Evolutionary conservation across 2,797 vertebrate species (phyloP).

Genomic region (Phrynocephalus vlangalii): DNA sequence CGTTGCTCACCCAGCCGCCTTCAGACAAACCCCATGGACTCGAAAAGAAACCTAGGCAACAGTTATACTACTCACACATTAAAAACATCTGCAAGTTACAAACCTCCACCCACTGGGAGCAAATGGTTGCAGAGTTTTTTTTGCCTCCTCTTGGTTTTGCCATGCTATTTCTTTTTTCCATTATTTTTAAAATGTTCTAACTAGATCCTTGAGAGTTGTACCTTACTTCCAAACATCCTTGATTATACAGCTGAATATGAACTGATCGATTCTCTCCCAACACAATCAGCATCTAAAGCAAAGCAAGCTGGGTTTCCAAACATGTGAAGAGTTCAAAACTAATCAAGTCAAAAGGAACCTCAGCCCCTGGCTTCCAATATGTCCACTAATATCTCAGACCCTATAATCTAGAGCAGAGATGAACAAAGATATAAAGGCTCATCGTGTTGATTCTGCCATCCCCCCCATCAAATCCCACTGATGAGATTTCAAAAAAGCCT

Average conservation of each 20-base stretch:
- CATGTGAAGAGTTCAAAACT: conserved; percentile 15
- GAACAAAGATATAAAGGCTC: conserved; percentile 1
- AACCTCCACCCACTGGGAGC: neutral
- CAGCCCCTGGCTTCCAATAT: neutral
- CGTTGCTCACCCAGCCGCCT: neutral
- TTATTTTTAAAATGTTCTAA: neutral
- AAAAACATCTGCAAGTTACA: conserved; percentile 11
- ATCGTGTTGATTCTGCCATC: too few species aligned
- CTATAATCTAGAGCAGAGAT: neutral
- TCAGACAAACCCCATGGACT: neutral
- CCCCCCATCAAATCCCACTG: neutral
- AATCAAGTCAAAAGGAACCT: neutral
- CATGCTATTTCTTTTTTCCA: conserved; percentile 5
- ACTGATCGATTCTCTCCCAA: neutral
- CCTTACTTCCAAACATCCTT: neutral
- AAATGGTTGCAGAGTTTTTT: neutral
- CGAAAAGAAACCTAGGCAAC: neutral
- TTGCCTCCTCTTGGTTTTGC: neutral
- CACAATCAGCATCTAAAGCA: neutral
- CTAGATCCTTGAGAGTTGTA: too few species aligned
- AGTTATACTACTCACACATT: neutral
- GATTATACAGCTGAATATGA: neutral
- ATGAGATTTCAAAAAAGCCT: neutral
- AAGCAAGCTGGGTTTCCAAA: neutral
- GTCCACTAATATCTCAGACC: neutral